These are phyloP conservation scores for Heliangelus exortis DNA, from an alignment of 2,797 vertebrate genomes.

Conservation along the genomic window DNA sequence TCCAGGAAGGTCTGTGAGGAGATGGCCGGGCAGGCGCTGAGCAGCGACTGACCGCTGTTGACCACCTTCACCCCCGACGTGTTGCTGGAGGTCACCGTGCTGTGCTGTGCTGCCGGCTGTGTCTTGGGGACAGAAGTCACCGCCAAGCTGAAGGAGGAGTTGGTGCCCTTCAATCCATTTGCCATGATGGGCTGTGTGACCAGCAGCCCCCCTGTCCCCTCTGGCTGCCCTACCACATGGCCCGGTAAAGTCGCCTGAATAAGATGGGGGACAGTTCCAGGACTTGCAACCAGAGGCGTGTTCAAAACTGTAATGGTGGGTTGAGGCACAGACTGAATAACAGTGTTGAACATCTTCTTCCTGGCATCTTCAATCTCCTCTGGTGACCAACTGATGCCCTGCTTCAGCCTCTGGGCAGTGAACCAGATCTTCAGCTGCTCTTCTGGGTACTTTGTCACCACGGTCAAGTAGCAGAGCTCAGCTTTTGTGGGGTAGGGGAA, in stretches of 20 bases:
- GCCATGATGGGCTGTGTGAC: conserved; percentile 93
- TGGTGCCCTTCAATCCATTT: conserved; percentile 90
- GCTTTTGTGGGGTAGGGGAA: conserved; percentile 98
- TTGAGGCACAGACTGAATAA: conserved; percentile 92
- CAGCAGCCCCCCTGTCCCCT: conserved; percentile 85
- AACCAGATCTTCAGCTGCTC: conserved; percentile 99
- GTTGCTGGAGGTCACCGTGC: conserved; percentile 81
- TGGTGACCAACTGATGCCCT: conserved; percentile 98
- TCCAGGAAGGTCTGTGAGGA: conserved; percentile 83
- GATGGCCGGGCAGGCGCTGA: conserved; percentile 80
- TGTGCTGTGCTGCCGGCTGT: conserved; percentile 80
- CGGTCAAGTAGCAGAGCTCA: conserved; percentile 96
- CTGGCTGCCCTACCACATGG: conserved; percentile 82
- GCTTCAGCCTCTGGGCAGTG: conserved; percentile 96
- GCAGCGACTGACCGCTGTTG: conserved; percentile 78
- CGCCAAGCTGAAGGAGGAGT: conserved; percentile 87
- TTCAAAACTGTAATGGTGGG: conserved; percentile 93
- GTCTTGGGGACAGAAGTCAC: conserved; percentile 86
- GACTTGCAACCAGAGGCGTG: conserved; percentile 86
- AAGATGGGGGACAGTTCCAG: conserved; percentile 88
- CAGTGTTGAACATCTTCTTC: conserved; percentile 98
- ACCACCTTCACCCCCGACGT: conserved; percentile 76
- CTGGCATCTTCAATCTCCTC: conserved; percentile 97
- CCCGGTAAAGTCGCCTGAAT: conserved; percentile 93
- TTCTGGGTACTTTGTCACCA: conserved; percentile 97